Base-by-base conservation (phyloP, 2,797 vertebrate species). In the Premnoplex brunnescens region DNA sequence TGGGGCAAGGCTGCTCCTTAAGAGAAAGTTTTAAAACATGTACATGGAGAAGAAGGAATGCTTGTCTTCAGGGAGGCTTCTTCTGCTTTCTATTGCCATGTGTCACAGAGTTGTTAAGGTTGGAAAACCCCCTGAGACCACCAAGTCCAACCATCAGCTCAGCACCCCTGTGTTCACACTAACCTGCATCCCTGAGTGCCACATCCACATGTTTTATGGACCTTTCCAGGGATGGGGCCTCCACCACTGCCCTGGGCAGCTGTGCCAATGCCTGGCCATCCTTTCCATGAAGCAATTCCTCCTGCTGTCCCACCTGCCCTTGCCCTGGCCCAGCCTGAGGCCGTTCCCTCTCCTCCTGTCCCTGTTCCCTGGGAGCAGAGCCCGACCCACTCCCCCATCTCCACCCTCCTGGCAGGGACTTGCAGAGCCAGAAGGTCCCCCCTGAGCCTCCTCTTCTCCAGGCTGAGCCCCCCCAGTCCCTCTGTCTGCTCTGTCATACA, bases 11-110 rank as follows among this genome's bases (percentile, higher is more conserved):
- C 36, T 60, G 13, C 22, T n/a, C n/a, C 67, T 62, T 2, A 3
- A 18, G 0, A 41, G 9, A 56, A 43, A 51, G 13, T 3, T 12
- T 18, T 10, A 9, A 34, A 62, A 27, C 0, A 3, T 1, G 2
- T 6, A 28, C 22, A 16, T 0, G 0, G 22, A 46, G 16, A 30
- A 49, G 28, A 1, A 91, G 32, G 30, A 79, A 66, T 7, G 15
- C 14, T 66, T 26, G 43, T 56, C 68, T 56, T 51, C 67, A 59
- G 17, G 59, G 43, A 73, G 15, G 18, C 18, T 36, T 37, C 17
- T 75, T 37, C 60, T 39, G 21, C 6, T 14, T 63, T 66, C 14
- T 14, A 14, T 8, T 28, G 41, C 26, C 41, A 37, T 0, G 0
- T 28, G 32, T n/a, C 37, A 83, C 56, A 37, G 56, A 71, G 30